These are phyloP conservation scores for Mycetomoellerius zeteki DNA, from an alignment of 1,140 invertebrate genomes.

Conservation along the genomic window DNA sequence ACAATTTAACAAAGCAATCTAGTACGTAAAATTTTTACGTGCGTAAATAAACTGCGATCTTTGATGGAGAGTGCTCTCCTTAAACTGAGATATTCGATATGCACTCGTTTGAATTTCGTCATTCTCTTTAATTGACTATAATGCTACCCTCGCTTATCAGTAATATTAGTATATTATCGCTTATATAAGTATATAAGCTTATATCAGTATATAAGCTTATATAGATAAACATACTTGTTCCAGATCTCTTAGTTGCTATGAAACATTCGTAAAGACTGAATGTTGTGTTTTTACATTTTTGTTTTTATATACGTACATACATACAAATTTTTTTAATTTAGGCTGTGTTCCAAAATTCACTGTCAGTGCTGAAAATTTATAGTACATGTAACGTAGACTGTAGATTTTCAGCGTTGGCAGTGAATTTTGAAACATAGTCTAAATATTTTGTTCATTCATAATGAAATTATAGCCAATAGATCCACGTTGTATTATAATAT, in stretches of 20 bases:
- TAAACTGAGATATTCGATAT: background rate
- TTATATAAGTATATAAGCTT: background rate
- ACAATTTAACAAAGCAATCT: background rate
- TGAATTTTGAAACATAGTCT: too few relatives aligned
- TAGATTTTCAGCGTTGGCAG: too few relatives aligned
- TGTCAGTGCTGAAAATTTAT: too few relatives aligned
- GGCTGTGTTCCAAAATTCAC: too few relatives aligned
- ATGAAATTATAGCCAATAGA: background rate
- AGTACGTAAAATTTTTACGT: background rate
- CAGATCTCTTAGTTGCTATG: background rate
- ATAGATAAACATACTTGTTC: background rate
- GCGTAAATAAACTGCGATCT: background rate
- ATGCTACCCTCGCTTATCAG: slow-evolving; percentile 20
- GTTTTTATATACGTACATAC: background rate
- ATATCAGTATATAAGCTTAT: background rate
- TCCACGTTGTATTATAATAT: background rate
- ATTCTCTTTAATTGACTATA: background rate
- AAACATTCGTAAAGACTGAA: background rate
- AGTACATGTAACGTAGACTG: too few relatives aligned
- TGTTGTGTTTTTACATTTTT: background rate
- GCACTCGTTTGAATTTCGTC: background rate
- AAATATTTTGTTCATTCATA: background rate
- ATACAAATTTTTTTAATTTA: background rate
- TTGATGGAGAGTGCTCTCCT: background rate
- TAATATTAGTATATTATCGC: slow-evolving; percentile 16